Conservation (phyloP, 2,797 vertebrate species). For the Parauchenoglanis ngamensis region DNA sequence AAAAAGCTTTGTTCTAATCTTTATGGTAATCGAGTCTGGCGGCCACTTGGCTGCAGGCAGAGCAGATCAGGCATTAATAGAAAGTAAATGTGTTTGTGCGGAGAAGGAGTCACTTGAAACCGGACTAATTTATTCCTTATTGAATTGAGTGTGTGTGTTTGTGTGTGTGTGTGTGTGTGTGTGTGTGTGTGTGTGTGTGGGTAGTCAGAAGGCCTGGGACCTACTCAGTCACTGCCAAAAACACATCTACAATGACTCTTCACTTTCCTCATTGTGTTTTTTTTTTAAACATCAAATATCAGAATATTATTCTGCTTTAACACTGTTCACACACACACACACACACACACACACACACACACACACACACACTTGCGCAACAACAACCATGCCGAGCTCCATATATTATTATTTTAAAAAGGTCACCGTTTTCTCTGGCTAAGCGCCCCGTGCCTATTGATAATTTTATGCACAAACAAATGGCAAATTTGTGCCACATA, state of each 20-base stretch:
- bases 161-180: conserved; percentile 64
- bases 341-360: conserved; percentile 40
- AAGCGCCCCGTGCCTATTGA: conserved; percentile 90
- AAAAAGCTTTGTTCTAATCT: conserved; percentile 56
- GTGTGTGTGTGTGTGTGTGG: conserved; percentile 20
- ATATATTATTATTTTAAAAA: conserved; percentile 97
- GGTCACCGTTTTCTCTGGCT: conserved; percentile 96
- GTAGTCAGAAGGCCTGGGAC: conserved; percentile 34
- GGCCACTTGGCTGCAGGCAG: conserved; percentile 52
- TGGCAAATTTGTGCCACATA: conserved; percentile 99
- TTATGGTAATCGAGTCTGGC: conserved; percentile 56
- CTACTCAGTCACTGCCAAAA: conserved; percentile 31
- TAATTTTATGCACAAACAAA: conserved; percentile 99
- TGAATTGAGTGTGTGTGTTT: conserved; percentile 82
- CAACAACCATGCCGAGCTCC: conserved; percentile 70
- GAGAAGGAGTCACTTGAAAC: conserved; percentile 60
- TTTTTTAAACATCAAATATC: conserved; percentile 18
- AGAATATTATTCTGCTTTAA: background rate
- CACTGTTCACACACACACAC: conserved; percentile 19
- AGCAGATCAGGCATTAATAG: conserved; percentile 57
- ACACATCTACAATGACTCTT: conserved; percentile 26
- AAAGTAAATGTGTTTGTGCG: conserved; percentile 60
- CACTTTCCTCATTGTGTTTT: conserved; percentile 13
- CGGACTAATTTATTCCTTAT: conserved; percentile 81
- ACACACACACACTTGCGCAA: conserved; percentile 50